Conservation (phyloP, 2,888 invertebrate species). For the Yponomeuta malinellus region DNA sequence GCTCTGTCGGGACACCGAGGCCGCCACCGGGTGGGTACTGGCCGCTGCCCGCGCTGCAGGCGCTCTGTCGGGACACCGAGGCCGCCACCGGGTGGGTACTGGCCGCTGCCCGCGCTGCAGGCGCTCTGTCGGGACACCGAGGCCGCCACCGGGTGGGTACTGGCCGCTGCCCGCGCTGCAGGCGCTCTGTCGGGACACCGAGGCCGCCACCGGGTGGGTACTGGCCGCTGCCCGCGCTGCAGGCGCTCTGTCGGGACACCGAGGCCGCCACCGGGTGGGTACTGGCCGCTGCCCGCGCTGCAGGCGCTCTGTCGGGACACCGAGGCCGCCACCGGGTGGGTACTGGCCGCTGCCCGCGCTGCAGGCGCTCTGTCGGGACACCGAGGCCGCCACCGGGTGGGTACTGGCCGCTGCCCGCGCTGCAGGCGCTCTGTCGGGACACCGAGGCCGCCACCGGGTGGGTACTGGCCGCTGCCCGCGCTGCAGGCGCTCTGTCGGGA, state of each 20-base stretch:
- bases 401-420: constrained; percentile 37
- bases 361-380: no score
- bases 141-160: constrained; percentile 68
- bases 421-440: no score
- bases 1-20: constrained; percentile 90
- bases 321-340: constrained; percentile 63
- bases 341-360: constrained; percentile 29
- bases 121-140: no score
- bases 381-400: not conserved
- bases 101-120: no score
- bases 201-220: constrained; percentile 58
- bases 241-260: no score
- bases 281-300: not conserved
- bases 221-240: not conserved
- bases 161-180: constrained; percentile 19
- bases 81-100: not conserved
- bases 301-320: no score
- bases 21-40: constrained; percentile 68
- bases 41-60: no score
- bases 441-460: not conserved
- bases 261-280: not conserved
- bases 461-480: no score
- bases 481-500: no score
- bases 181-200: no score
- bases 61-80: no score